Evolutionary conservation across 2,888 invertebrate species (phyloP).

Genomic region (Chorisops tibialis): DNA sequence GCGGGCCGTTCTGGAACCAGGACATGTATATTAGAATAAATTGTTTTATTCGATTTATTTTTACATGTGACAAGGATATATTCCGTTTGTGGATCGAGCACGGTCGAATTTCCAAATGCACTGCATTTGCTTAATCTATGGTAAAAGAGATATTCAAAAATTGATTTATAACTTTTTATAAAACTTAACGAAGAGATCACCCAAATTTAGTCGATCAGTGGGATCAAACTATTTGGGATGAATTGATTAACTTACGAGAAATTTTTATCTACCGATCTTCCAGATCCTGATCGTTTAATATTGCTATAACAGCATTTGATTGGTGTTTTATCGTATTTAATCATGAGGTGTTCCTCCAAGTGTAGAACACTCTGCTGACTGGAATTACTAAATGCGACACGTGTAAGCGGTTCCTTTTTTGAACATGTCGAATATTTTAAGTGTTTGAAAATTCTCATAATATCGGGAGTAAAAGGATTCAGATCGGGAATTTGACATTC

Average conservation of each 20-base stretch:
- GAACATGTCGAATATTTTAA: conserved; percentile 44
- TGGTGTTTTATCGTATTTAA: conserved; percentile 37
- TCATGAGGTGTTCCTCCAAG: conserved; percentile 40
- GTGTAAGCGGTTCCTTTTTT: conserved; percentile 51
- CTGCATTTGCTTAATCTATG: not conserved
- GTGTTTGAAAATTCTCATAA: conserved; percentile 55
- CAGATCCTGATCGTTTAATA: conserved; percentile 42
- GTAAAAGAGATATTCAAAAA: not conserved
- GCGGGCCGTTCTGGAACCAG: conserved; percentile 51
- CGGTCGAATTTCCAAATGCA: not conserved
- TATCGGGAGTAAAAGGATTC: conserved; percentile 58
- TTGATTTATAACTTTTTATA: no score
- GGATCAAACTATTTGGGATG: no score
- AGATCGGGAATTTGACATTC: conserved; percentile 63
- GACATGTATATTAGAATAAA: conserved; percentile 49
- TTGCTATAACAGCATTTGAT: conserved; percentile 44
- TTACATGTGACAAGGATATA: conserved; percentile 14
- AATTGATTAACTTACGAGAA: conserved; percentile 3
- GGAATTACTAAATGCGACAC: conserved; percentile 39
- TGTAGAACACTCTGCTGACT: conserved; percentile 40
- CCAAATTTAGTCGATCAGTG: no score
- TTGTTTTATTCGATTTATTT: conserved; percentile 27
- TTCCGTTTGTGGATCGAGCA: not conserved
- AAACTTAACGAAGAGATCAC: no score
- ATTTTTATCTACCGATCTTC: conserved; percentile 38